Conservation (phyloP, 2,888 invertebrate species). For the Caenorhabditis becei region DNA sequence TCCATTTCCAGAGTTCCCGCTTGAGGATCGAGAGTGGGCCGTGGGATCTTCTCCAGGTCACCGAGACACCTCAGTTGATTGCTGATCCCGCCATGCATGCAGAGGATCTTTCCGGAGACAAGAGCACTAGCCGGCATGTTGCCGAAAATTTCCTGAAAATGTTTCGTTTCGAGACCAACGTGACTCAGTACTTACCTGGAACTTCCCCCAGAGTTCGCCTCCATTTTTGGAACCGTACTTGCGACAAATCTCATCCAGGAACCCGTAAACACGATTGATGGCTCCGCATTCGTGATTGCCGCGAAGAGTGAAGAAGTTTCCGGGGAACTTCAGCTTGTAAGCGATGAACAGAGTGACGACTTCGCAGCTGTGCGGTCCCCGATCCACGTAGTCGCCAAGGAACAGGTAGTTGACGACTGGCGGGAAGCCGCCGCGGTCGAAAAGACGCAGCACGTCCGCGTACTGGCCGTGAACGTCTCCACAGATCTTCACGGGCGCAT, state of each 20-base stretch:
- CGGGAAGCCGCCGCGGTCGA: constrained; percentile 75
- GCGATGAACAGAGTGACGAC: constrained; percentile 70
- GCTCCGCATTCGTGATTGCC: constrained; percentile 74
- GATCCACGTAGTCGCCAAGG: constrained; percentile 77
- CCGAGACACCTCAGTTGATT: constrained; percentile 65
- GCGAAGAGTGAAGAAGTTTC: constrained; percentile 74
- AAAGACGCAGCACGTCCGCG: constrained; percentile 72
- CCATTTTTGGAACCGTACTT: constrained; percentile 65
- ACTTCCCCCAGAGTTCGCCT: constrained; percentile 63
- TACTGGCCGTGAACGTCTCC: constrained; percentile 78
- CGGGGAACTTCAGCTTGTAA: constrained; percentile 71
- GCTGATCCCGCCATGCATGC: constrained; percentile 76
- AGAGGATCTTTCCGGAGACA: constrained; percentile 71
- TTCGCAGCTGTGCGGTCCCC: constrained; percentile 74
- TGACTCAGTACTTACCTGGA: constrained; percentile 60
- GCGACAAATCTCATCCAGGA: constrained; percentile 72
- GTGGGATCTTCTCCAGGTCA: constrained; percentile 63
- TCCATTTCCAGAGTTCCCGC: constrained; percentile 82
- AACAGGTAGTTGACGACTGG: constrained; percentile 75
- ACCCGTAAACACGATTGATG: constrained; percentile 76
- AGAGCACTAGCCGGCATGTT: constrained; percentile 70
- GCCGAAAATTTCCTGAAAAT: constrained; percentile 69
- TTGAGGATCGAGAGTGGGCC: constrained; percentile 76
- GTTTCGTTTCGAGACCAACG: no score
- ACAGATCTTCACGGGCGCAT: constrained; percentile 74